These are phyloP conservation scores for Acronicta psi DNA, from an alignment of 2,888 invertebrate species.

Conservation along the genomic window DNA sequence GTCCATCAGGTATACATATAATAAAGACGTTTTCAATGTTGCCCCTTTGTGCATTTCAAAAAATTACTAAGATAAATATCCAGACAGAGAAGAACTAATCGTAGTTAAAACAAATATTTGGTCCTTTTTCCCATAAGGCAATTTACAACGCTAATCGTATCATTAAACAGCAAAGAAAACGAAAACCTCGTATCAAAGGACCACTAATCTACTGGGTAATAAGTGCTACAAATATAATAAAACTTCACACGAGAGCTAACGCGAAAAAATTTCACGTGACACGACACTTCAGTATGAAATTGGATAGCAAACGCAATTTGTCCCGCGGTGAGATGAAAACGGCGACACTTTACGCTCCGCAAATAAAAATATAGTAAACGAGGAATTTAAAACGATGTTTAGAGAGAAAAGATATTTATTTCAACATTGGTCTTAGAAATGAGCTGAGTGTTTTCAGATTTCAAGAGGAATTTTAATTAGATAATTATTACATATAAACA, in stretches of 20 bases:
- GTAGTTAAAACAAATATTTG: no score
- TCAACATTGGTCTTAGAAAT: no score
- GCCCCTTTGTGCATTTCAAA: no score
- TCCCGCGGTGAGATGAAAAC: constrained; percentile 54
- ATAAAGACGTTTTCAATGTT: no score
- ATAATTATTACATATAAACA: no score
- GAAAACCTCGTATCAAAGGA: constrained; percentile 18
- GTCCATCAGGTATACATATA: no score
- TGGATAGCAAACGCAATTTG: constrained; percentile 70
- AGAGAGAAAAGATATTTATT: constrained; percentile 4
- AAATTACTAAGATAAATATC: no score
- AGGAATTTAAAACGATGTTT: constrained; percentile 30
- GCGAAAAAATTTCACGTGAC: constrained; percentile 55
- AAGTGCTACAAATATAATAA: constrained; percentile 46
- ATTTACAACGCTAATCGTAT: no score
- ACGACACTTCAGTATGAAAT: constrained; percentile 61
- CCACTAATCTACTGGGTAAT: constrained; percentile 30
- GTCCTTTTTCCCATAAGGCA: no score
- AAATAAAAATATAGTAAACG: constrained; percentile 47
- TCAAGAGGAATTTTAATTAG: no score
- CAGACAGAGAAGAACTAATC: no score
- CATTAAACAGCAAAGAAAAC: not conserved
- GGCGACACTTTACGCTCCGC: constrained; percentile 39
- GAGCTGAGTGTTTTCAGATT: no score
- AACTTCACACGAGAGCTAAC: constrained; percentile 38